Conservation (phyloP, 2,113 vertebrate genomes). For the Pardalotus punctatus region DNA sequence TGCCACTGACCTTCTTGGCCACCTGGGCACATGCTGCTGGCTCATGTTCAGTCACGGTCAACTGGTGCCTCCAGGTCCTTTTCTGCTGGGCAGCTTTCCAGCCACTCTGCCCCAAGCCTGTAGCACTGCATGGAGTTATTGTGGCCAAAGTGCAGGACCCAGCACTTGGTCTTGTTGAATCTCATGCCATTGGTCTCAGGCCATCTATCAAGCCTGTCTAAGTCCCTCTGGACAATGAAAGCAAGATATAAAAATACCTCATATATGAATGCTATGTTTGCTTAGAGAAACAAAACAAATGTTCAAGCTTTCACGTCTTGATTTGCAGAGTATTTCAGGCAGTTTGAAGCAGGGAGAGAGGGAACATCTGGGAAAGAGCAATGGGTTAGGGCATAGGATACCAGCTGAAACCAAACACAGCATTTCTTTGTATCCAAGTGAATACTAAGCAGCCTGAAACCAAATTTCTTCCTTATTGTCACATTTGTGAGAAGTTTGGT, state of each 20-base stretch:
- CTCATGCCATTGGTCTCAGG: not conserved
- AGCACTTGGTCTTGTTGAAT: not conserved
- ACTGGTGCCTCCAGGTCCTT: not conserved
- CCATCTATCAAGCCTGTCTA: not conserved
- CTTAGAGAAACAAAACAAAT: not conserved
- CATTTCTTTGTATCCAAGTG: not conserved
- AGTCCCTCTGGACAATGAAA: not conserved
- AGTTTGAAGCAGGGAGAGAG: not conserved
- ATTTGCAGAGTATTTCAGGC: not conserved
- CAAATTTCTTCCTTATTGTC: not conserved
- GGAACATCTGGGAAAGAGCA: not conserved
- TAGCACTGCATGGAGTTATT: not conserved
- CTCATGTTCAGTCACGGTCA: not conserved
- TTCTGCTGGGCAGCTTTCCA: not conserved
- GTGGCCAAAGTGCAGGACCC: not conserved
- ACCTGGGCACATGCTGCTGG: not conserved
- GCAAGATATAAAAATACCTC: not conserved
- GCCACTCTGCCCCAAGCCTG: rapidly evolving
- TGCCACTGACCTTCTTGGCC: not conserved
- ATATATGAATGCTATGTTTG: not conserved
- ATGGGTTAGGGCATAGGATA: not conserved
- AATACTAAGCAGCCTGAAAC: not conserved
- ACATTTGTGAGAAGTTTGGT: not conserved
- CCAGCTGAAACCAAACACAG: not conserved
- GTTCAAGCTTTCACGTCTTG: not conserved